Base-by-base conservation (phyloP, 1,140 invertebrate genomes). In the Drosophila yakuba region DNA sequence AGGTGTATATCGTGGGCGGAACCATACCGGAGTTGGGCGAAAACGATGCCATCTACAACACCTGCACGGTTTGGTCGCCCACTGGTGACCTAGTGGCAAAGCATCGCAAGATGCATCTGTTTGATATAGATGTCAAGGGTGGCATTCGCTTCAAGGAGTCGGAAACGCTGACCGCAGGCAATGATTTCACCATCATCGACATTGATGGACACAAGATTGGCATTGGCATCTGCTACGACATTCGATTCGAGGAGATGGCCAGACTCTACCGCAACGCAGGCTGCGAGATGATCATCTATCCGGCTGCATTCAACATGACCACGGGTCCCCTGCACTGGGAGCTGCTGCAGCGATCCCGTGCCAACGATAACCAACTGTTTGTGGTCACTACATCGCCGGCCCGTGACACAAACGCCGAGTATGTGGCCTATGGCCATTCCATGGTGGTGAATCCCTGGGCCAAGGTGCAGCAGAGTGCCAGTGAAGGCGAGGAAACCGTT, bases 231-330 rank as follows among this genome's bases (percentile, higher is more conserved):
- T 99, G 98, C 84, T 99, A 99, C 91, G 98, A 99, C 92, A 95
- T 99, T 15, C 93, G 98, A 43, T 99, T 99, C 93, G 95, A 97
- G 66, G 97, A 98, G 93, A 94, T 99, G 94, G 97, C 97, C 1
- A 94, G 96, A 57, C 78, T 98, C 1, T 98, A 98, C 93, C 93
- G 96, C 17, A 95, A 96, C 50, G 91, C 94, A 92, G 97, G 97
- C 3, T 98, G 97, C 85, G 94, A 97, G 56, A 93, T 98, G 80
- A 91, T 98, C 14, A 93, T 99, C 10, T 98, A 98, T 93, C 98
- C 98, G n/a, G 97, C 96, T 47, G 98, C 98, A 12, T 99, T 99
- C 91, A 99, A 98, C 93, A 97, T 98, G 96, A 98, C 97, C 11
- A 99, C 98, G 1, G 98, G 98, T 0, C 97, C 97, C 1, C 92